Base-by-base conservation (phyloP, 2,113 vertebrate genomes). In the Zingel zingel region DNA sequence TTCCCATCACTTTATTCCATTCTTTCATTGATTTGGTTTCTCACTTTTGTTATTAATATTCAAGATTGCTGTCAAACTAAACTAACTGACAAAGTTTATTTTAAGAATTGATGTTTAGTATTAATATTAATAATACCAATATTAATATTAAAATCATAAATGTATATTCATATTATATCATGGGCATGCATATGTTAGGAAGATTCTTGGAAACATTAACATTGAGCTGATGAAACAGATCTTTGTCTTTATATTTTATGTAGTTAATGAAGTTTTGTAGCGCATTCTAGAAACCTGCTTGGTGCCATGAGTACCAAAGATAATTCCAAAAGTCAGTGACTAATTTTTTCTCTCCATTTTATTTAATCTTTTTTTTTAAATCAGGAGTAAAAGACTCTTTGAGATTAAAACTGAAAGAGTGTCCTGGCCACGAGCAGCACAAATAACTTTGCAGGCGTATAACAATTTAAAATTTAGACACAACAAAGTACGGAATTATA, bases 51-150 rank as follows among this genome's bases (percentile, higher is more conserved):
- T 33, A 48, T 65, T 51, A 61, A 79, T 74, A 19, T 68, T 77
- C 75, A 30, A 79, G 18, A 56, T 59, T 78, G 36, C 15, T 77
- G 50, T 75, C 36, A 65, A 61, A 57, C 3, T 51, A 58, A 66
- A 50, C 65, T 47, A 27, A 69, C 18, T 73, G 30, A 8, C 1
- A 58, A 36, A 61, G 19, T 43, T 21, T 13, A 36, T 15, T 30
- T 39, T 25, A 33, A 64, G 9, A 47, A 48, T 58, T 21, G 1
- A 57, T 74, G 5, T 61, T 10, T 48, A 2, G 6, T 16, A 47
- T 51, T 6, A n/a, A 39, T 36, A 39, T 33, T 33, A 33, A 33
- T 33, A 5, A 33, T 33, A 33, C 5, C 5, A 33, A 33, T 33
- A 33, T 33, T 33, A 33, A 33, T 33, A 33, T 33, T 33, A 33